Base-by-base conservation (phyloP, 2,797 vertebrate genomes). In the Sebastes steindachneri region DNA sequence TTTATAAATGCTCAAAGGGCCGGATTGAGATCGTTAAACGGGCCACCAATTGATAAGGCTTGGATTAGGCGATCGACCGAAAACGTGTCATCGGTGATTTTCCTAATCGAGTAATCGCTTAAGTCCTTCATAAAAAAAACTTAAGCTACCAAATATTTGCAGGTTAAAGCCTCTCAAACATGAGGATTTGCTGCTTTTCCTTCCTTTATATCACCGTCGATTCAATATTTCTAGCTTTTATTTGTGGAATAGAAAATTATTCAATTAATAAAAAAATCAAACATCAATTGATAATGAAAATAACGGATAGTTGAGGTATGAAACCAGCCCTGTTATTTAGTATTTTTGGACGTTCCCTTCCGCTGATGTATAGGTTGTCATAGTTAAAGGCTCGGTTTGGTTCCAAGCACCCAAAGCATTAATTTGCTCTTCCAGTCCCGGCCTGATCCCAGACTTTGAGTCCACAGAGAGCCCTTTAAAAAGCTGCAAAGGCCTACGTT, bases 401-500 rank as follows among this genome's bases (percentile, higher is more conserved):
- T 81, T 85, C 81, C 59, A 83, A 78, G 31, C 74, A 83, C 62
- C 69, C 84, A 84, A 84, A 79, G 55, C 55, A 65, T 80, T 83
- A 21, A 91, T 92, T 87, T 86, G 71, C 65, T 73, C 64, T 29
- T 77, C 84, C 60, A 67, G 81, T 73, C 71, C 77, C 80, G 75
- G 74, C 86, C 76, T 83, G 65, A 89, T 80, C 72, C 80, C 82
- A 73, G 63, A 71, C 53, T 64, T 31, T 25, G 73, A 88, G 86
- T 92, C 78, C 87, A 83, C 77, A 83, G 78, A 89, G 84, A 64
- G 58, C 64, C 51, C 63, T 88, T 90, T 64, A 86, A 85, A 84
- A 77, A n/a, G 73, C n/a, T 54, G 72, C 37, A 72, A 68, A 79
- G 41, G 29, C 88, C 57, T 72, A 57, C 1, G 15, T 77, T 70